These are phyloP conservation scores for Cryptus armator DNA, from an alignment of 2,888 invertebrate genomes.

Conservation along the genomic window DNA sequence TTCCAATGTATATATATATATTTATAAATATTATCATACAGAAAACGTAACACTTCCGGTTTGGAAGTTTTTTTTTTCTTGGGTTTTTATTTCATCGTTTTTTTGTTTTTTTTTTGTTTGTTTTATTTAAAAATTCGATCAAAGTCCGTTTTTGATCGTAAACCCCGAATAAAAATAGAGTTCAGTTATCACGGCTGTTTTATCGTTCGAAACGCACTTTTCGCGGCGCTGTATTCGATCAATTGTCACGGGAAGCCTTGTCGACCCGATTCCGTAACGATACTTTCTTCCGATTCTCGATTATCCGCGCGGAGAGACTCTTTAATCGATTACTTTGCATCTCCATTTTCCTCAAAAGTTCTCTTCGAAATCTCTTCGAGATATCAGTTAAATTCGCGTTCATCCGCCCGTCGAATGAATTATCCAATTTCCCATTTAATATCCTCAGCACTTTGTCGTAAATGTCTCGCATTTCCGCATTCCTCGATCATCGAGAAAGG, in stretches of 20 bases:
- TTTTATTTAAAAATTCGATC: slow-evolving; percentile 5
- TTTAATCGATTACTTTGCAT: slow-evolving; percentile 2
- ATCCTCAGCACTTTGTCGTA: background rate
- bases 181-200: slow-evolving; percentile 49
- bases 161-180: slow-evolving; percentile 54
- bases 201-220: slow-evolving; percentile 1
- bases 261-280: slow-evolving; percentile 4
- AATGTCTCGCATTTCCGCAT: background rate
- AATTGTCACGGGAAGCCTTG: slow-evolving; percentile 16
- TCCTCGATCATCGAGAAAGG: background rate
- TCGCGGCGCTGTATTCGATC: background rate
- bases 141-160: background rate
- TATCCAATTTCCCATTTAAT: background rate
- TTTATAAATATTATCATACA: slow-evolving; percentile 83
- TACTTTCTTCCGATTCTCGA: slow-evolving; percentile 2
- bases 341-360: background rate
- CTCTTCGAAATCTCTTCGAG: background rate
- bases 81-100: slow-evolving; percentile 14
- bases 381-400: background rate
- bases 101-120: slow-evolving; percentile 26
- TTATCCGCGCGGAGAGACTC: background rate
- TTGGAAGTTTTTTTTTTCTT: slow-evolving; percentile 43
- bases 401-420: background rate
- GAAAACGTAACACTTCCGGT: slow-evolving; percentile 81
- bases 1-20: slow-evolving; percentile 72